Conservation (phyloP, 2,888 invertebrate species). For the Pachycephus smyrnensis region DNA sequence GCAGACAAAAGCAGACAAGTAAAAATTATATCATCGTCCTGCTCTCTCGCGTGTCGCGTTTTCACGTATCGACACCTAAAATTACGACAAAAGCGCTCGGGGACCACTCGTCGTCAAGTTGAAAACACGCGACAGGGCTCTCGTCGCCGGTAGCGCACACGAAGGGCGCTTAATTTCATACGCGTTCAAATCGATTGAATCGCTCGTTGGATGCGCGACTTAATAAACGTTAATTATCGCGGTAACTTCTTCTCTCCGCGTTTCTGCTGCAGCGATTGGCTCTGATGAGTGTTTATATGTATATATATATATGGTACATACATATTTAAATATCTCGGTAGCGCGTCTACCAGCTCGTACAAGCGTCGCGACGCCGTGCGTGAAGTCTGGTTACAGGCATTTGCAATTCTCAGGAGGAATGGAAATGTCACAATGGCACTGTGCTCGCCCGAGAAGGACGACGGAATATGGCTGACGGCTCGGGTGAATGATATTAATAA, state of each 20-base stretch:
- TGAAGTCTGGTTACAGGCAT: neutral
- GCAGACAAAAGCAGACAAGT: neutral
- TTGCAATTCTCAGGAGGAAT: neutral
- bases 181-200: neutral
- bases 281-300: neutral
- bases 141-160: neutral
- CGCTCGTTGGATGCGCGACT: neutral
- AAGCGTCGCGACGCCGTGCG: neutral
- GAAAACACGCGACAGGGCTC: neutral
- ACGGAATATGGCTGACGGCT: neutral
- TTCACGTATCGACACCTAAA: neutral
- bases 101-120: neutral
- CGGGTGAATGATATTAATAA: constrained; percentile 1
- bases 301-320: neutral
- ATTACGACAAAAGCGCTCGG: neutral
- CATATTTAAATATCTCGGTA: neutral
- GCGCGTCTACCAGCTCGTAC: neutral
- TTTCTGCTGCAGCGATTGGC: no score
- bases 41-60: neutral
- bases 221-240: neutral
- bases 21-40: neutral
- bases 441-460: neutral
- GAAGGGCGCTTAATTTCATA: neutral
- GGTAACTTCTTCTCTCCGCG: neutral
- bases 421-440: neutral